Evolutionary conservation across 2,113 vertebrate species (phyloP), one percentile per base, ranked within the genome.

Genomic region (Malurus alboscapulatus): DNA sequence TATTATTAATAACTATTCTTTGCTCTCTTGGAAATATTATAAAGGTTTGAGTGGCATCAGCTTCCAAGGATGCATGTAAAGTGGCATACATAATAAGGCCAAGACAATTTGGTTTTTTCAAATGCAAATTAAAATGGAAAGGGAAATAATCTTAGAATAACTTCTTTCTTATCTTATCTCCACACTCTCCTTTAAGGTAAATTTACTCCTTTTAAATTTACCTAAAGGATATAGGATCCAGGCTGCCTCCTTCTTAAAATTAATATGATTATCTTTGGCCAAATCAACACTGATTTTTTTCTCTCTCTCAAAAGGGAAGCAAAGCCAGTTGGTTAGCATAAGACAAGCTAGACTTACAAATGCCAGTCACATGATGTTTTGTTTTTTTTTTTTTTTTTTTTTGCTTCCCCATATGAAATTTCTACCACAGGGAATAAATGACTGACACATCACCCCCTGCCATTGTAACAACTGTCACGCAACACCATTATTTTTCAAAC

Each of bases 351-450:
- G 73, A 59, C 17, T 77, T 79, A 40, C 18, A 72, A 85, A 73
- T 63, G 26, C 72, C 73, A 90, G 50, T 92, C 75, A 73, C 88
- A 45, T 48, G 92, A 91, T 12, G 11, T 24, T 67, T 45, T n/a
- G n/a, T 40, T 73, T 87, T 91, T 94, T 34, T 38, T 38, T 38
- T 38, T 38, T 73, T 38, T 38, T 38, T 38, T 38, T 73, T 87
- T 91, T 94, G 66, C 93, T 96, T 96, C 76, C 59, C 42, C 58
- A 30, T 57, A 50, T 47, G 57, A 45, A 62, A 83, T 92, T 91
- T 81, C 63, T 62, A 65, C 90, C 83, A 62, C 69, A 65, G 78
- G 84, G 74, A 88, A 65, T 69, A 91, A 62, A 38, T 32, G 63
- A 80, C 84, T 91, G 61, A 53, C 68, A 86, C 58, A 48, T 36